Conservation (phyloP, 2,888 invertebrate species). For the Deilephila elpenor region DNA sequence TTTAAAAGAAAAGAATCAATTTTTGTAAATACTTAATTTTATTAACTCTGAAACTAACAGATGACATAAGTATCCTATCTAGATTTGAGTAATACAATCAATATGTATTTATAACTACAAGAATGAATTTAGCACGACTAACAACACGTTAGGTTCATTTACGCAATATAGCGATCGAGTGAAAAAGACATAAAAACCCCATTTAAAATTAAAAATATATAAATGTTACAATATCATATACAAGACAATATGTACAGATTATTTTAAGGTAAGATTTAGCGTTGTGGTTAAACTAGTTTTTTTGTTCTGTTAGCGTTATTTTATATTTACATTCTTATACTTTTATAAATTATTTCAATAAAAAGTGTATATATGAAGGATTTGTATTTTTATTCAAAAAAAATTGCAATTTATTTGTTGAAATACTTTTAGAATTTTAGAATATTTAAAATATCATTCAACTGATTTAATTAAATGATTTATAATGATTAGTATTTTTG, state of each 20-base stretch:
- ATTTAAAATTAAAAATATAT: conserved; percentile 10
- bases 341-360: background rate
- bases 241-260: background rate
- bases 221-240: background rate
- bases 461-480: too few relatives aligned
- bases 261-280: background rate
- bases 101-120: conserved; percentile 81
- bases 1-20: conserved; percentile 57
- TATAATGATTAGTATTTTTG: too few relatives aligned
- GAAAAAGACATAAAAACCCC: background rate
- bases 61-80: conserved; percentile 83
- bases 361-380: too few relatives aligned
- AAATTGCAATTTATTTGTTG: too few relatives aligned
- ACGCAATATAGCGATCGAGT: conserved; percentile 10
- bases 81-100: conserved; percentile 76
- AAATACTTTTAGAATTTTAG: too few relatives aligned
- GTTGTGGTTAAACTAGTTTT: background rate
- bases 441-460: too few relatives aligned
- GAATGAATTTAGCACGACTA: conserved; percentile 74
- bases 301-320: background rate
- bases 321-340: background rate
- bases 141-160: conserved; percentile 23
- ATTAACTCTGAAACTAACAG: conserved; percentile 84
- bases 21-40: conserved; percentile 84
- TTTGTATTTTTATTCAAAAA: too few relatives aligned